phyloP scores from a whole-genome alignment of 2,888 invertebrate genomes.

The Pardosa pseudoannulata region DNA sequence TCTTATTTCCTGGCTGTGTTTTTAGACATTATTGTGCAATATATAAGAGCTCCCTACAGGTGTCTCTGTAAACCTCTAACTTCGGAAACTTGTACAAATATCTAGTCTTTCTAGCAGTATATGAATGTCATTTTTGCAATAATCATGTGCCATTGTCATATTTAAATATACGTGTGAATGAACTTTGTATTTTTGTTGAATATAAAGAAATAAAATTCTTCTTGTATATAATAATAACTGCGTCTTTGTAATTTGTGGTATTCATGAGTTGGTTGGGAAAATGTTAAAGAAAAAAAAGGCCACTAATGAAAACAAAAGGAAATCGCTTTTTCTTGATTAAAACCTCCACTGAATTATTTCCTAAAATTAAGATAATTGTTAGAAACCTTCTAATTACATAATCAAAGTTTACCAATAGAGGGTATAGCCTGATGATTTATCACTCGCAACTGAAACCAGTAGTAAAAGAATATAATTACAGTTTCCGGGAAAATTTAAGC shows the following conservation, averaged over 20 bases:
- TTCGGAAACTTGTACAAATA: conserved; percentile 58
- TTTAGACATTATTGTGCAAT: conserved; percentile 51
- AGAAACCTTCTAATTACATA: too few species aligned
- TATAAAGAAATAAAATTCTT: conserved; percentile 71
- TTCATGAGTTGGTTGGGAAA: too few species aligned
- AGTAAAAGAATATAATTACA: too few species aligned
- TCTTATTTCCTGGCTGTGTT: conserved; percentile 28
- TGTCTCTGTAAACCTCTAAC: conserved; percentile 30
- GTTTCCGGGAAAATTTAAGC: too few species aligned
- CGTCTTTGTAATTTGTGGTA: background rate
- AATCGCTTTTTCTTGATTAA: too few species aligned
- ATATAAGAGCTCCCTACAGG: conserved; percentile 1
- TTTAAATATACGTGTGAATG: conserved; percentile 70
- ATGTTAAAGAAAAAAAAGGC: too few species aligned
- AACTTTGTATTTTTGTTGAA: conserved; percentile 73
- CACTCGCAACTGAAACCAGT: too few species aligned
- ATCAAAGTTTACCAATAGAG: too few species aligned
- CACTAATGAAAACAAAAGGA: too few species aligned
- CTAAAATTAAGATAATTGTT: too few species aligned
- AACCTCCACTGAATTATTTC: too few species aligned
- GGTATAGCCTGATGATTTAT: too few species aligned
- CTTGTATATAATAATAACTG: conserved; percentile 57
- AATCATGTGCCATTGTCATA: conserved; percentile 72
- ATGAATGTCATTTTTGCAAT: conserved; percentile 69
- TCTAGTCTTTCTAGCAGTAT: conserved; percentile 65